Evolutionary conservation across 2,888 invertebrate species (phyloP).

Genomic region (Hydrotaea diabolus): DNA sequence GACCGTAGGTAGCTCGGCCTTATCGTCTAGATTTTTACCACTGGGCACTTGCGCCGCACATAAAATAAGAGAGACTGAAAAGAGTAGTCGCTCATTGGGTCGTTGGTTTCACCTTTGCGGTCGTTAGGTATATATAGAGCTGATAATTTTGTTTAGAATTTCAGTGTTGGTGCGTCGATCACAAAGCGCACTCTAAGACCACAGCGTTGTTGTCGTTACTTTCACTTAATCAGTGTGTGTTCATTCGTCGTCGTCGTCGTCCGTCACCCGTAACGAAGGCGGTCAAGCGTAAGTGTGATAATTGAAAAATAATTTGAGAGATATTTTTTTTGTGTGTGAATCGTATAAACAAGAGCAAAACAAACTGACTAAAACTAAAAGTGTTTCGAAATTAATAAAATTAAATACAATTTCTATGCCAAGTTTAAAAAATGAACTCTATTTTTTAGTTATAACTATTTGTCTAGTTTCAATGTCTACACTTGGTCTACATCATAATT

Average conservation of each 20-base stretch:
- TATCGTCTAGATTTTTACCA: no score
- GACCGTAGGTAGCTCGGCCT: no score
- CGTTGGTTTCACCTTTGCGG: no score
- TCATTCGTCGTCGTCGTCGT: not conserved
- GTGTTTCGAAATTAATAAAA: not conserved
- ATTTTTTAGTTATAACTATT: not conserved
- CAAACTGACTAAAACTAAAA: not conserved
- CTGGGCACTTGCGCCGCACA: no score
- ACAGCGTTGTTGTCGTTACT: not conserved
- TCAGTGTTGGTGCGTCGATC: constrained; percentile 9
- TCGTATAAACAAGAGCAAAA: not conserved
- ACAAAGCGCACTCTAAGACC: not conserved
- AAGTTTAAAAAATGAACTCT: constrained; percentile 3
- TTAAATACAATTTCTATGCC: constrained; percentile 18
- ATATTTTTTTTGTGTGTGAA: constrained; percentile 6
- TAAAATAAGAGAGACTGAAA: not conserved
- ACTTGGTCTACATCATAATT: constrained; percentile 28
- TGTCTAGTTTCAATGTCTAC: not conserved
- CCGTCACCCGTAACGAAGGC: not conserved
- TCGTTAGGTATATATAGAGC: constrained; percentile 14
- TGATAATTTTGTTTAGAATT: constrained; percentile 20
- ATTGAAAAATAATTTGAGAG: constrained; percentile 18
- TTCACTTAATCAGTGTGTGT: not conserved
- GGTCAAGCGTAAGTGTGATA: constrained; percentile 44
- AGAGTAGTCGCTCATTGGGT: not conserved